Percentiles rank a stretch among this genome's conserved stretches.
Evolutionary conservation across 1,140 invertebrate species (phyloP).

Genomic region (Heliconius eleuchia): DNA sequence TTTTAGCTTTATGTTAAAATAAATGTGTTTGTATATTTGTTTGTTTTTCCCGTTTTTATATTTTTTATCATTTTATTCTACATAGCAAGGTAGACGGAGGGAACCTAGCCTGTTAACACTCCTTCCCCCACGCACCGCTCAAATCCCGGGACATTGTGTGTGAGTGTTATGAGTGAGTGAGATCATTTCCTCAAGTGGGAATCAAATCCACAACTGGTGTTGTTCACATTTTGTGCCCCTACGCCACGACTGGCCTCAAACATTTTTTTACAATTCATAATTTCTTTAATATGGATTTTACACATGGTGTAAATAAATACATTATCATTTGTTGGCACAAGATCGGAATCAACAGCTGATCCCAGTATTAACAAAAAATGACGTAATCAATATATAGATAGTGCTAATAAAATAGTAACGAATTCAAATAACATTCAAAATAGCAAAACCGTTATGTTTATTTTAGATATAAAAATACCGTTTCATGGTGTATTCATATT

Average conservation of each 20-base stretch:
- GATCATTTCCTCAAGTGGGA: background rate
- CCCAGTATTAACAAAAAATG: too few species aligned
- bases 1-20: background rate
- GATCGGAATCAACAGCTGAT: too few species aligned
- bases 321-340: too few species aligned
- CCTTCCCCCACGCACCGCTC: background rate
- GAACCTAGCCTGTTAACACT: background rate
- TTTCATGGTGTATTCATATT: too few species aligned
- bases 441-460: too few species aligned
- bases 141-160: background rate
- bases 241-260: too few species aligned
- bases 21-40: conserved; percentile 9
- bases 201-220: background rate
- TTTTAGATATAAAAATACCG: too few species aligned
- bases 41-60: background rate
- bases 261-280: background rate
- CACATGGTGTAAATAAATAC: too few species aligned
- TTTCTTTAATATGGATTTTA: background rate
- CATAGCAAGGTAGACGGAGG: background rate
- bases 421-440: too few species aligned
- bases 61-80: too few species aligned
- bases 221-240: background rate
- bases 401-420: too few species aligned
- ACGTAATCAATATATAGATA: too few species aligned
- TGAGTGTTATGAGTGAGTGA: background rate